phyloP scores from a whole-genome alignment of 2,797 vertebrate genomes.

The Hydrolagus colliei region DNA sequence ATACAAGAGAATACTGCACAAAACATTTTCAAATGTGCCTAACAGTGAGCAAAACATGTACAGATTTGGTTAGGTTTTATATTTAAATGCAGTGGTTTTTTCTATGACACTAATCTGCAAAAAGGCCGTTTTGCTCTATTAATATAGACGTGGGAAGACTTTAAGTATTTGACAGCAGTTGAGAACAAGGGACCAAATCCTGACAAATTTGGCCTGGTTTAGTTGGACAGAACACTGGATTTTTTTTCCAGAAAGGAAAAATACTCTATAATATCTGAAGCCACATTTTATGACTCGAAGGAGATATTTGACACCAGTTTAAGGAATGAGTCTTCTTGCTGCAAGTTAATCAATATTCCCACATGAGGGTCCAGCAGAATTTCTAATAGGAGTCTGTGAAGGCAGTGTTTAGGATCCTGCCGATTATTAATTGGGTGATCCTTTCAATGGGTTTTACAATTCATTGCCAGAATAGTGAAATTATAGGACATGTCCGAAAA shows the following conservation, averaged over 20 bases:
- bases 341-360: constrained; percentile 31
- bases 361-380: constrained; percentile 28
- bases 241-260: constrained; percentile 14
- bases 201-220: constrained; percentile 15
- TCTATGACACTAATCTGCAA: neutral
- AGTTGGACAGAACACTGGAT: neutral
- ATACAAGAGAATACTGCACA: neutral
- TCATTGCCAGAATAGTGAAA: constrained; percentile 28
- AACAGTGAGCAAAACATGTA: too few relatives aligned
- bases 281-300: constrained; percentile 22
- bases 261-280: constrained; percentile 13
- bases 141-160: neutral
- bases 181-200: constrained; percentile 15
- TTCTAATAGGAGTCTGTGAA: constrained; percentile 22
- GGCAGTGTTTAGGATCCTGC: constrained; percentile 22
- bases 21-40: too few relatives aligned
- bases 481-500: neutral
- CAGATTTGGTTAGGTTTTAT: neutral
- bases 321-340: constrained; percentile 18
- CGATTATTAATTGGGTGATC: constrained; percentile 28
- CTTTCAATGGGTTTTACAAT: constrained; percentile 21
- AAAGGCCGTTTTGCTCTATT: neutral
- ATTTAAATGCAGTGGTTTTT: constrained; percentile 10
- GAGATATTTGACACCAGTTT: constrained; percentile 29
- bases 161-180: neutral